phyloP scores from a whole-genome alignment of 1,140 invertebrate species.

The Idris sp. region DNA sequence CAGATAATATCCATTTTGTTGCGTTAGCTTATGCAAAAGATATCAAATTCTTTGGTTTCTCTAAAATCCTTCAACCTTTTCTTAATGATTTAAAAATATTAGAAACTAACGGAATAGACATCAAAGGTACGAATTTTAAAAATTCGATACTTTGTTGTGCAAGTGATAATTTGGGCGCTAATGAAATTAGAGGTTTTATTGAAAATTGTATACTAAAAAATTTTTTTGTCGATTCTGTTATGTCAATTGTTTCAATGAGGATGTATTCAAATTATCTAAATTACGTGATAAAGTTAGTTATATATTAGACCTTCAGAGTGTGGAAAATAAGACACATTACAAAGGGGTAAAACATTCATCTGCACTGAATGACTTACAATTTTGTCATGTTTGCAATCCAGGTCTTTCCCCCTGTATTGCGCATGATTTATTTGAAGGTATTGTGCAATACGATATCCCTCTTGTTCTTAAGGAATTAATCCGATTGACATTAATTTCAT shows the following conservation, averaged over 20 bases:
- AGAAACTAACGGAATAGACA: conserved; percentile 22
- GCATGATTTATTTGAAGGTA: no score
- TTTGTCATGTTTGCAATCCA: conserved; percentile 35
- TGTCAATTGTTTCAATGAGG: conserved; percentile 6
- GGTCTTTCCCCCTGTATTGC: conserved; percentile 11
- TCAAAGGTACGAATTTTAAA: conserved; percentile 21
- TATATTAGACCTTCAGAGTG: conserved; percentile 1
- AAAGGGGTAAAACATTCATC: no score
- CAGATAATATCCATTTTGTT: conserved; percentile 18
- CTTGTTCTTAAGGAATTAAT: conserved; percentile 1
- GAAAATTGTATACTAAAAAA: conserved; percentile 49
- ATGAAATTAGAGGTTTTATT: conserved; percentile 58
- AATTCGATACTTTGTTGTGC: conserved; percentile 28
- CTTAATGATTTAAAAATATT: conserved; percentile 28
- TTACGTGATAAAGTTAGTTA: conserved; percentile 18
- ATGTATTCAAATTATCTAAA: conserved; percentile 5
- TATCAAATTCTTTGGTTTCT: conserved; percentile 13
- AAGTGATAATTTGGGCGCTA: conserved; percentile 61
- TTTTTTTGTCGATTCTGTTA: conserved; percentile 59
- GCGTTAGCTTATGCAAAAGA: conserved; percentile 23
- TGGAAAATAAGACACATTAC: background rate
- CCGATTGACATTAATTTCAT: background rate
- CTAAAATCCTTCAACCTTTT: conserved; percentile 25
- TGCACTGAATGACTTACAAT: conserved; percentile 35
- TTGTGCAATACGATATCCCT: conserved; percentile 4